Evolutionary conservation across 2,888 invertebrate species (phyloP).

Genomic region (Palloptera scutellata): DNA sequence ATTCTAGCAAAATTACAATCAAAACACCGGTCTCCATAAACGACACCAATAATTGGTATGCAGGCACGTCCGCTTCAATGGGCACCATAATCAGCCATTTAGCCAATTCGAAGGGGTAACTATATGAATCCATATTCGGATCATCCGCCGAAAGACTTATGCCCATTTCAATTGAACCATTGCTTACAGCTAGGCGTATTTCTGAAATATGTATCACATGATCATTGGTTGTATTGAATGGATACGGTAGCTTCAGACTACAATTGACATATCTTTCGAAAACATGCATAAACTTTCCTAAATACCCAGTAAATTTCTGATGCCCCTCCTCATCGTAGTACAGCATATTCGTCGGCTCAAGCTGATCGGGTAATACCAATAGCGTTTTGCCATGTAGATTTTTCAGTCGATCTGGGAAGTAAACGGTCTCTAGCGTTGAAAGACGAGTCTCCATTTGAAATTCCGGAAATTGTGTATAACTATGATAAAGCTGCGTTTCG

Average conservation of each 20-base stretch:
- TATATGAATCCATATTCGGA: neutral
- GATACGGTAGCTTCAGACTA: neutral
- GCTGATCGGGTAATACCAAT: conserved; percentile 16
- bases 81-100: conserved; percentile 19
- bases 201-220: conserved; percentile 6
- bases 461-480: conserved; percentile 24
- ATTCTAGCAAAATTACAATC: neutral
- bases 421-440: too few species aligned
- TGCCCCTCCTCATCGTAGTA: neutral
- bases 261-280: conserved; percentile 19
- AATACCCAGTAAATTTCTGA: conserved; percentile 11
- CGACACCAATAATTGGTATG: neutral
- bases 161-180: conserved; percentile 24
- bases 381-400: conserved; percentile 6
- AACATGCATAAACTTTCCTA: conserved; percentile 13
- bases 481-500: conserved; percentile 17
- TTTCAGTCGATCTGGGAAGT: conserved; percentile 15
- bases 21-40: conserved; percentile 6
- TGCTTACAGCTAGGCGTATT: conserved; percentile 16
- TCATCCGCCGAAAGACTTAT: conserved; percentile 10
- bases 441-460: conserved; percentile 15
- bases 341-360: conserved; percentile 19
- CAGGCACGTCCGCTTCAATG: neutral
- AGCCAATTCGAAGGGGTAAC: conserved; percentile 13
- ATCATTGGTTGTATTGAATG: conserved; percentile 26